Evolutionary conservation across 2,888 invertebrate genomes (phyloP).

Genomic region (Nysson spinosus): DNA sequence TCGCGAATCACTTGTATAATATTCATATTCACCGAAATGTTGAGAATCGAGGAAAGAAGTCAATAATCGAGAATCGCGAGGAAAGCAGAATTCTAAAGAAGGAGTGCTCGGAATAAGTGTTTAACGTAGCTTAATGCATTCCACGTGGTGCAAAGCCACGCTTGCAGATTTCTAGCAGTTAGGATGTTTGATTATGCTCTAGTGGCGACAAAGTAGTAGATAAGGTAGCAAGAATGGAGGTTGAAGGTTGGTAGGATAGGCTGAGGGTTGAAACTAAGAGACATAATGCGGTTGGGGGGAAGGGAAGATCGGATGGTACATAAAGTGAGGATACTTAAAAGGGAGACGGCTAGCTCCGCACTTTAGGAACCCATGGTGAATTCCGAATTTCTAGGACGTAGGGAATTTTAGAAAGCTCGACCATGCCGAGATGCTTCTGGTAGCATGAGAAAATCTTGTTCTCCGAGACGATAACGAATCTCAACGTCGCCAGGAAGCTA

Average conservation of each 20-base stretch:
- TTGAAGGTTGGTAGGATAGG: conserved; percentile 31
- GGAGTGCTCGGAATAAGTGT: conserved; percentile 17
- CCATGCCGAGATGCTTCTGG: conserved; percentile 14
- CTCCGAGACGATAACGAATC: conserved; percentile 52
- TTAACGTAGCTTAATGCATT: conserved; percentile 35
- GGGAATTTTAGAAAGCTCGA: conserved; percentile 40
- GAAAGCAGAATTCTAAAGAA: no score
- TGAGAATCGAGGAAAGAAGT: background rate
- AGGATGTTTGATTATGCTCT: conserved; percentile 59
- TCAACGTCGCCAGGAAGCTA: conserved; percentile 30
- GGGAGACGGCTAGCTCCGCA: conserved; percentile 35
- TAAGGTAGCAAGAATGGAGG: conserved; percentile 53
- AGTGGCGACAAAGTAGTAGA: conserved; percentile 61
- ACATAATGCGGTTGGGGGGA: conserved; percentile 39
- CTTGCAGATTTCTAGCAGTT: conserved; percentile 53
- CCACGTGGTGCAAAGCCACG: conserved; percentile 25
- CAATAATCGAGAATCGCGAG: no score
- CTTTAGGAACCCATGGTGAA: conserved; percentile 36
- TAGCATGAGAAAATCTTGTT: conserved; percentile 23
- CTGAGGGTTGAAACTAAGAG: conserved; percentile 29
- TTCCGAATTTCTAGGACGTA: conserved; percentile 48
- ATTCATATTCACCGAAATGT: no score
- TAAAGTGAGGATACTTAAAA: conserved; percentile 37
- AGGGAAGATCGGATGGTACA: conserved; percentile 38
- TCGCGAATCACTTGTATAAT: no score